Conservation (phyloP, 2,888 invertebrate species). For the Drosophila seclusa region DNA sequence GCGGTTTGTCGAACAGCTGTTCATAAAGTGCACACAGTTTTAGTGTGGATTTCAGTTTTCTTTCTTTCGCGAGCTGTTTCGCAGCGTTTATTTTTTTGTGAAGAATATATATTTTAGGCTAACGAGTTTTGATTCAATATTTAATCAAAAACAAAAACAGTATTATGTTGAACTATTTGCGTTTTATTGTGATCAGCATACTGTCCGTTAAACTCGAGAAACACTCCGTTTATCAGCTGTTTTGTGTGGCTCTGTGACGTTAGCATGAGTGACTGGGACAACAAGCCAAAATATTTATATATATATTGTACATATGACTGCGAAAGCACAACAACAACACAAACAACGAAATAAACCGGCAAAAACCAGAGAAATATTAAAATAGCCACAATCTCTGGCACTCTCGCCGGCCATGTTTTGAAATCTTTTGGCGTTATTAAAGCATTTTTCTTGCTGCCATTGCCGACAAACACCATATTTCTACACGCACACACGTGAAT, state of each 20-base stretch:
- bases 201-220: slow-evolving; percentile 1
- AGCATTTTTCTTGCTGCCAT: slow-evolving; percentile 44
- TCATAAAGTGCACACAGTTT: not conserved
- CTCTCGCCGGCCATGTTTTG: slow-evolving; percentile 45
- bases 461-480: slow-evolving; percentile 50
- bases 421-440: slow-evolving; percentile 76
- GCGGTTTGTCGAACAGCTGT: not conserved
- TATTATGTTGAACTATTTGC: not conserved
- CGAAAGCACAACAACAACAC: slow-evolving; percentile 44
- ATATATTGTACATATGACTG: slow-evolving; percentile 6
- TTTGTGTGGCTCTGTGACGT: slow-evolving; percentile 18
- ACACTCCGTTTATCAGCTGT: slow-evolving; percentile 32
- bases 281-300: slow-evolving; percentile 5
- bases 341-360: slow-evolving; percentile 60
- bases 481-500: slow-evolving; percentile 23
- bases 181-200: slow-evolving; percentile 16
- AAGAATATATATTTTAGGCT: not conserved
- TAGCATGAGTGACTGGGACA: slow-evolving; percentile 18
- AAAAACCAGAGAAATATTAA: slow-evolving; percentile 66
- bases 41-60: not conserved
- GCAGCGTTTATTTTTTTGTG: not conserved
- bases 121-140: not conserved
- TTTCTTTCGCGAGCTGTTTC: not conserved
- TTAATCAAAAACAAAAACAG: not conserved
- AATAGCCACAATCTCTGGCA: slow-evolving; percentile 56